These are phyloP conservation scores for Tetramorium simillimum DNA, from an alignment of 1,140 invertebrate genomes.

Conservation along the genomic window DNA sequence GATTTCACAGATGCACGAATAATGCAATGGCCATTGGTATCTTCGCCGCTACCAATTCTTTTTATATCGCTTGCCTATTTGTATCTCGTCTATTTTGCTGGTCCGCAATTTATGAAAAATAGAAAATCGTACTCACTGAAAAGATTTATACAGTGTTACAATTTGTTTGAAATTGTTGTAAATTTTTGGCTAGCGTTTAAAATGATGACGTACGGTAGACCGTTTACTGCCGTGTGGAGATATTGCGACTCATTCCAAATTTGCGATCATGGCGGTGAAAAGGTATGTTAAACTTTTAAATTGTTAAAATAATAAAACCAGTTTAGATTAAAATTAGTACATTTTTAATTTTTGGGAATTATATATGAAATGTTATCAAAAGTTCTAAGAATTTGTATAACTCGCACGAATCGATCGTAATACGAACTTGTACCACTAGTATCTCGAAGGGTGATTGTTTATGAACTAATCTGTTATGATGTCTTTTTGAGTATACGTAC, in stretches of 20 bases:
- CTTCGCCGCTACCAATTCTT: neutral
- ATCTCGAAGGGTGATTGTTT: too few relatives aligned
- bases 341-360: neutral
- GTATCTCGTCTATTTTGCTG: conserved; percentile 84
- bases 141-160: conserved; percentile 87
- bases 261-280: neutral
- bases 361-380: neutral
- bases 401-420: too few relatives aligned
- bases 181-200: conserved; percentile 76
- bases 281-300: conserved; percentile 20
- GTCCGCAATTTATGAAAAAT: conserved; percentile 87
- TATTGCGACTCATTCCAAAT: conserved; percentile 22
- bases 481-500: too few relatives aligned
- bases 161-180: conserved; percentile 86
- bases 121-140: conserved; percentile 87
- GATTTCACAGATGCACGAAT: conserved; percentile 27
- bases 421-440: too few relatives aligned
- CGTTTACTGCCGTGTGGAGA: conserved; percentile 60
- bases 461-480: too few relatives aligned
- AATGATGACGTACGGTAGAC: conserved; percentile 3
- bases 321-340: neutral
- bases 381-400: too few relatives aligned
- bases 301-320: neutral
- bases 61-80: conserved; percentile 68
- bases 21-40: neutral